Evolutionary conservation across 2,797 vertebrate genomes (phyloP).

Genomic region (Otolemur crassicaudatus): DNA sequence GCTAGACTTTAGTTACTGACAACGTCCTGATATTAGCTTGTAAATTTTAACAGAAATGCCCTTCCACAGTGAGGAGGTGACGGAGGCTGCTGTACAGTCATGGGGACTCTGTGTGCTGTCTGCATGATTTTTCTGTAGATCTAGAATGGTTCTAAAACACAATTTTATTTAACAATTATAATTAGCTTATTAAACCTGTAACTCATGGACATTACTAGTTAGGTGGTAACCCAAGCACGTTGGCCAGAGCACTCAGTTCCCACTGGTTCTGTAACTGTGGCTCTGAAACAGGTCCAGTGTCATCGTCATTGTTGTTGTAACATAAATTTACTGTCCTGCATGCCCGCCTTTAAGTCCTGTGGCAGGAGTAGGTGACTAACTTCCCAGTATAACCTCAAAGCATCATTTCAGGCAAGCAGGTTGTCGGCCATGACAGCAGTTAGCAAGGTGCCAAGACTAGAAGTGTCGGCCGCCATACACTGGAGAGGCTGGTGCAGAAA

Average conservation of each 20-base stretch:
- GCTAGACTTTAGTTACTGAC: not conserved
- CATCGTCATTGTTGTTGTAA: not conserved
- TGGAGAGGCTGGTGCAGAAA: not conserved
- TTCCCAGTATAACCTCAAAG: not conserved
- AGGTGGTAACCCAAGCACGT: fast-evolving
- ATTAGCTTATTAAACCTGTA: not conserved
- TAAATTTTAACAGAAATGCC: not conserved
- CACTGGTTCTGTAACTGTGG: not conserved
- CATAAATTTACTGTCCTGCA: not conserved
- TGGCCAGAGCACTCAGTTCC: fast-evolving
- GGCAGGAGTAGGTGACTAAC: too few relatives aligned
- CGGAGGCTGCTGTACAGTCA: fast-evolving
- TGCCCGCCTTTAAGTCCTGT: fast-evolving
- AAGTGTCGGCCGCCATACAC: fast-evolving
- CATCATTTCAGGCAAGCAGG: not conserved
- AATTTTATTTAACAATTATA: not conserved
- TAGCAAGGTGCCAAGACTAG: not conserved
- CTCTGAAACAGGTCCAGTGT: too few relatives aligned
- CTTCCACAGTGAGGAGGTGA: fast-evolving
- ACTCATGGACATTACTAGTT: not conserved
- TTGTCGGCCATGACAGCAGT: fast-evolving
- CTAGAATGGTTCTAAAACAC: not conserved
- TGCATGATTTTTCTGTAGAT: not conserved
- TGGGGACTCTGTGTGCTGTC: not conserved
- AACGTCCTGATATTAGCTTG: fast-evolving